These are phyloP conservation scores for Perca fluviatilis DNA, from an alignment of 2,113 vertebrate genomes.

Conservation along the genomic window DNA sequence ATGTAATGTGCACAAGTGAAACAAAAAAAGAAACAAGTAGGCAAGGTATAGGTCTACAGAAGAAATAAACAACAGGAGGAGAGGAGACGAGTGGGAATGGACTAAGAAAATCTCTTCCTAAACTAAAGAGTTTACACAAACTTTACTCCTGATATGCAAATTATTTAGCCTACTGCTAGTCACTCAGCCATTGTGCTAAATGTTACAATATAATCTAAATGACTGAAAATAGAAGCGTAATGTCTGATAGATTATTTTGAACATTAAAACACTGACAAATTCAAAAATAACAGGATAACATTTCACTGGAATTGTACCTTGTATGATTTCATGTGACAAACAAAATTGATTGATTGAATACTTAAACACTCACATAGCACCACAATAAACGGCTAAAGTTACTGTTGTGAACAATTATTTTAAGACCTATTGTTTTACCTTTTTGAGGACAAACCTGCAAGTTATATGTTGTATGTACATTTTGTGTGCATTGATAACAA, in stretches of 20 bases:
- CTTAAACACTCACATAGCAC: not conserved
- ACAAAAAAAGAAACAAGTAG: constrained; percentile 11
- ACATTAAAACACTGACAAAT: constrained; percentile 18
- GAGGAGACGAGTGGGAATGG: not conserved
- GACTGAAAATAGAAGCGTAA: not conserved
- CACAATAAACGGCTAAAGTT: not conserved
- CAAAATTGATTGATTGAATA: not conserved
- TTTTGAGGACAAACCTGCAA: not conserved
- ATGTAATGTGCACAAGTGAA: constrained; percentile 28
- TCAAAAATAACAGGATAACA: not conserved
- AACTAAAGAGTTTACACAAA: constrained; percentile 31
- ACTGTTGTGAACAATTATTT: not conserved
- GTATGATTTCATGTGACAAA: too few species aligned
- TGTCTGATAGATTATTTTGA: not conserved
- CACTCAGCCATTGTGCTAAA: not conserved
- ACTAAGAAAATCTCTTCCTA: not conserved
- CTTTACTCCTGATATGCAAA: not conserved
- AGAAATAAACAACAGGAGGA: not conserved
- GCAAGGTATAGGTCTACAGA: not conserved
- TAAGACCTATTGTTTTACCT: not conserved
- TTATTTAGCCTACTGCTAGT: not conserved
- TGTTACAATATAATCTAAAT: not conserved
- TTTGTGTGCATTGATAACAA: not conserved
- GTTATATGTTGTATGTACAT: not conserved
- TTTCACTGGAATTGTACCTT: too few species aligned